Conservation (phyloP, 2,888 invertebrate species). For the Brachypalpus laphriformis region DNA sequence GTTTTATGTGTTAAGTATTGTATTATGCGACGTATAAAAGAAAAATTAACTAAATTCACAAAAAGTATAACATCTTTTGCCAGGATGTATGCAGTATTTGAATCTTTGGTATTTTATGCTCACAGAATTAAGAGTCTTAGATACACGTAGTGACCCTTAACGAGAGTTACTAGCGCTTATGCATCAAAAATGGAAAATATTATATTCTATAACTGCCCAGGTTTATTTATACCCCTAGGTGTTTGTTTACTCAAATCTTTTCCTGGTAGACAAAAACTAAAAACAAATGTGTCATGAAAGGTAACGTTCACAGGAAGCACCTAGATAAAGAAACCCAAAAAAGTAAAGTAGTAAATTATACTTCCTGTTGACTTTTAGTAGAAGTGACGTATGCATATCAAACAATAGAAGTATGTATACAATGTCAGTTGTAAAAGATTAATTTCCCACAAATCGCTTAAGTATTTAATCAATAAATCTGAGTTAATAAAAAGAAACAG, state of each 20-base stretch:
- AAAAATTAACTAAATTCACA: too few relatives aligned
- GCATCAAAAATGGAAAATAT: neutral
- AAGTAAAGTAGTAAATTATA: neutral
- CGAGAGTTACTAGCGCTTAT: too few relatives aligned
- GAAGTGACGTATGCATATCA: too few relatives aligned
- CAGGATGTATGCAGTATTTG: neutral
- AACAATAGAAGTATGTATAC: too few relatives aligned
- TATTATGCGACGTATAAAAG: slow-evolving; percentile 28
- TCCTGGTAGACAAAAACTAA: neutral
- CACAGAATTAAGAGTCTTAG: too few relatives aligned
- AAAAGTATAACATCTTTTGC: neutral
- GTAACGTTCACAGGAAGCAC: neutral
- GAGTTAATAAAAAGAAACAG: neutral
- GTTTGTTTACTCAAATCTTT: neutral
- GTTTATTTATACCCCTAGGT: neutral
- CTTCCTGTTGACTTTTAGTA: neutral
- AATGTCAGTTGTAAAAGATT: neutral
- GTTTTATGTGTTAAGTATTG: neutral
- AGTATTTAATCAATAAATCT: neutral
- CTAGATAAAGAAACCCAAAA: neutral
- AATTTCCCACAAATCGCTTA: neutral
- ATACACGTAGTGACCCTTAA: too few relatives aligned
- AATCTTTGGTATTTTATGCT: too few relatives aligned
- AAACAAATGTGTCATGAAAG: neutral
- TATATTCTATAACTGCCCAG: neutral